Percentiles rank a stretch among this genome's conserved stretches.
Conservation (phyloP, 2,888 invertebrate species). For the Crematogaster levior region DNA sequence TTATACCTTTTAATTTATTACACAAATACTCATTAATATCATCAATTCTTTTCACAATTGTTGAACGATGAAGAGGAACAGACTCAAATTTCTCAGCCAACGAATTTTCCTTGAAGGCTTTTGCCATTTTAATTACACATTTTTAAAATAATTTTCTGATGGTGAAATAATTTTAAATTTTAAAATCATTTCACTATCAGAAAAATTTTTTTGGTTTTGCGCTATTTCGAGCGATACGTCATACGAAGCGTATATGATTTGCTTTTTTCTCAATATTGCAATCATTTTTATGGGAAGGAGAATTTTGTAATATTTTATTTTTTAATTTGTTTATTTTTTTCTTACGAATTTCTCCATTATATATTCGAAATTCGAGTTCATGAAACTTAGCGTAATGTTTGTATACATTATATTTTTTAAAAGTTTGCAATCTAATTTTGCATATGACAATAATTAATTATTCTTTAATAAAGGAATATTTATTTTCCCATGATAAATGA, state of each 20-base stretch:
- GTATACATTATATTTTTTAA: conserved; percentile 12
- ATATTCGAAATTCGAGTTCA: background rate
- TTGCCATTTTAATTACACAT: background rate
- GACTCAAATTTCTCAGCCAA: conserved; percentile 26
- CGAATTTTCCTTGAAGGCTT: background rate
- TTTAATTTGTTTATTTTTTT: background rate
- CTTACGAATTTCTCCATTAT: background rate
- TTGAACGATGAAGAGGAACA: conserved; percentile 10
- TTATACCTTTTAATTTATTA: conserved; percentile 3
- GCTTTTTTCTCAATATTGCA: background rate
- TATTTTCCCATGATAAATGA: background rate
- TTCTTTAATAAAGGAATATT: background rate
- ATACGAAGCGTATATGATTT: conserved; percentile 14
- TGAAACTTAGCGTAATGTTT: conserved; percentile 3
- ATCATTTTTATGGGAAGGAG: background rate
- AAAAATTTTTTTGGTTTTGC: background rate
- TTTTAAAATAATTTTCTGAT: too few species aligned
- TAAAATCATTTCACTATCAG: too few species aligned
- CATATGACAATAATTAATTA: conserved; percentile 4
- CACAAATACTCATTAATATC: conserved; percentile 39
- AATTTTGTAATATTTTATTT: background rate
- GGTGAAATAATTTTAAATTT: too few species aligned
- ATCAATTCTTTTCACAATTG: conserved; percentile 25
- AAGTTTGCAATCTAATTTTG: background rate
- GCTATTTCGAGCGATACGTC: conserved; percentile 26